A percentile compares a stretch with the other conserved stretches of the same genome.
Evolutionary conservation across 1,140 invertebrate genomes (phyloP).

Genomic region (Amphibalanus amphitrite): DNA sequence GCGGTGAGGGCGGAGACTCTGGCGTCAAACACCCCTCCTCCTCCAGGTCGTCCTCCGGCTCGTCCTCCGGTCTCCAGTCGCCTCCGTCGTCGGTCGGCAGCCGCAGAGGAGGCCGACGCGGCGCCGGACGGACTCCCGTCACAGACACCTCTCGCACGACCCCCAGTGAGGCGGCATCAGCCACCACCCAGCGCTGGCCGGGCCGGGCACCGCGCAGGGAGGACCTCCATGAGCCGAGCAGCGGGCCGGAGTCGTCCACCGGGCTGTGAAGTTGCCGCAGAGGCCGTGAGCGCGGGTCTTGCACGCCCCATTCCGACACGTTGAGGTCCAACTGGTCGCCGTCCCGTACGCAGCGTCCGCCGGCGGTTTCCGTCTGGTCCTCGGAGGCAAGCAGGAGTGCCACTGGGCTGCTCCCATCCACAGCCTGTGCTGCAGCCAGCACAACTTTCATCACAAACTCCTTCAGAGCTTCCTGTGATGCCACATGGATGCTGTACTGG

Average conservation of each 20-base stretch:
- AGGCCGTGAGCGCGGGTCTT: background rate
- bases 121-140: background rate
- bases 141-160: background rate
- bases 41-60: no score
- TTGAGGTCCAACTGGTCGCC: background rate
- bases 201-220: background rate
- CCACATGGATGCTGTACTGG: background rate
- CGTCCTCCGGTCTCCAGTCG: background rate
- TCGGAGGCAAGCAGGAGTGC: no score
- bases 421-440: background rate
- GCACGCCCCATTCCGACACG: background rate
- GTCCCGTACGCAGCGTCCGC: no score
- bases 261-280: no score
- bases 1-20: background rate
- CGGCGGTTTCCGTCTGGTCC: background rate
- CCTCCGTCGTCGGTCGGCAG: background rate
- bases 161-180: no score
- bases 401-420: no score
- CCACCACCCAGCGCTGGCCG: background rate
- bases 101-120: background rate
- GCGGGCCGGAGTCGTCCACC: no score
- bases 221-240: background rate
- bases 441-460: background rate
- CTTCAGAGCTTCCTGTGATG: background rate
- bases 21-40: no score